Conservation (phyloP, 2,888 invertebrate species). For the Hanleya hanleyi region DNA sequence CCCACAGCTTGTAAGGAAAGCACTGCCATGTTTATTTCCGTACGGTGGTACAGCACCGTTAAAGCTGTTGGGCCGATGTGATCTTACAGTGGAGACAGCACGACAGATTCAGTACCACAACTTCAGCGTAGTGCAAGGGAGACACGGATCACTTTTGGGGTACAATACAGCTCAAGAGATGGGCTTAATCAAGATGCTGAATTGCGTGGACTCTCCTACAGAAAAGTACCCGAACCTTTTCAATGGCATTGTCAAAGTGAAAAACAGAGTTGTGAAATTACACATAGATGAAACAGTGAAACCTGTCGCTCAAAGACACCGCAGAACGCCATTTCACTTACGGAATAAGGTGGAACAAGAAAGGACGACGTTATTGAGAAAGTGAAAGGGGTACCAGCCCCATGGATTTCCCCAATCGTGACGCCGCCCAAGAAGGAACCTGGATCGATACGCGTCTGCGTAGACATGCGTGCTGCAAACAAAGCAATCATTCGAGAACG, state of each 20-base stretch:
- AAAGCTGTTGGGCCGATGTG: neutral
- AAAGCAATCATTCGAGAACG: slow-evolving; percentile 43
- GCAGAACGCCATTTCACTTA: slow-evolving; percentile 40
- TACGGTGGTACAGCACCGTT: neutral
- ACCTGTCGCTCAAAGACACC: slow-evolving; percentile 33
- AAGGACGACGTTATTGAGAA: slow-evolving; percentile 40
- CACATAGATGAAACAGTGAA: slow-evolving; percentile 37
- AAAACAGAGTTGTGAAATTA: slow-evolving; percentile 25
- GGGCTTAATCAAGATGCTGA: neutral
- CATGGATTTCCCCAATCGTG: slow-evolving; percentile 43
- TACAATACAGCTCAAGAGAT: neutral
- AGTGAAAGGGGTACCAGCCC: slow-evolving; percentile 39
- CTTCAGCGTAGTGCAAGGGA: neutral
- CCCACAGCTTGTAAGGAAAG: no score
- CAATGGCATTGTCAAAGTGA: slow-evolving; percentile 32
- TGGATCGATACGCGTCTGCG: slow-evolving; percentile 18
- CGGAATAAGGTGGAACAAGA: slow-evolving; percentile 35
- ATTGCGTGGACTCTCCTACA: neutral
- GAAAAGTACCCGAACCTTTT: slow-evolving; percentile 29
- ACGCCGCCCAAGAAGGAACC: slow-evolving; percentile 26
- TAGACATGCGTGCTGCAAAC: slow-evolving; percentile 44
- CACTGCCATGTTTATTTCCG: neutral
- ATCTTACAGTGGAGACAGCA: neutral
- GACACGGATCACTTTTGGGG: neutral
- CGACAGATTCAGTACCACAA: neutral